phyloP scores from a whole-genome alignment of 1,140 invertebrate species.

The Drosophila yakuba region DNA sequence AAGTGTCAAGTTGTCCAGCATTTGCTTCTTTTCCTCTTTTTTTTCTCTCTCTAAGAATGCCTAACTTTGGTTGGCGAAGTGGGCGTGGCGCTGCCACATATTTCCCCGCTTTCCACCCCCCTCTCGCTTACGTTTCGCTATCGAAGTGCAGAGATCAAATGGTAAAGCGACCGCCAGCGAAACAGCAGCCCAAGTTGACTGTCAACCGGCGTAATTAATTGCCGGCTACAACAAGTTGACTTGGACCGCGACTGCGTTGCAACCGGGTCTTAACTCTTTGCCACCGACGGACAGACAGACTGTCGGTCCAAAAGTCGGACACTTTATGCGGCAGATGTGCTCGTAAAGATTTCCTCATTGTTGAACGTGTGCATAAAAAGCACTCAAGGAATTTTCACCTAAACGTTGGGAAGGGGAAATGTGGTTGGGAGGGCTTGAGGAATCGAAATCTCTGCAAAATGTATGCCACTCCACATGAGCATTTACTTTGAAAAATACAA shows the following conservation, averaged over 20 bases:
- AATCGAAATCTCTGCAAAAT: conserved; percentile 64
- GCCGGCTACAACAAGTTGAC: conserved; percentile 67
- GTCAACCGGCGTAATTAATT: conserved; percentile 72
- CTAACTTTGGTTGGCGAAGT: conserved; percentile 10
- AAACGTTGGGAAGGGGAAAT: neutral
- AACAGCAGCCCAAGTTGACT: conserved; percentile 50
- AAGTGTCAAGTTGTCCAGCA: conserved; percentile 54
- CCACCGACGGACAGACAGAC: conserved; percentile 1
- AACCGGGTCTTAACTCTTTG: conserved; percentile 37
- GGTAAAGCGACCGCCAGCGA: conserved; percentile 57
- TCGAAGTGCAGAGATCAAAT: conserved; percentile 82
- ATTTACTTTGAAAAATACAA: conserved; percentile 3
- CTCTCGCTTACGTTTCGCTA: conserved; percentile 23
- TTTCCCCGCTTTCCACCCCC: conserved; percentile 44
- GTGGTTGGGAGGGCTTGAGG: neutral
- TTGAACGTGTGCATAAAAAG: conserved; percentile 80
- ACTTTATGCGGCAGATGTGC: conserved; percentile 81
- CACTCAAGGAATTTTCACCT: conserved; percentile 70
- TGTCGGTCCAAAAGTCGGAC: conserved; percentile 48
- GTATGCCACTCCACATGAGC: conserved; percentile 57
- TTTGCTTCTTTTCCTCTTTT: conserved; percentile 5
- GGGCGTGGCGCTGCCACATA: conserved; percentile 11
- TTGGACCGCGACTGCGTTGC: conserved; percentile 14
- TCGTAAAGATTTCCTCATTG: conserved; percentile 82
- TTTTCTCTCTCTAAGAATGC: conserved; percentile 19